phyloP scores from a whole-genome alignment of 2,797 vertebrate genomes.

The Australoheros facetus region DNA sequence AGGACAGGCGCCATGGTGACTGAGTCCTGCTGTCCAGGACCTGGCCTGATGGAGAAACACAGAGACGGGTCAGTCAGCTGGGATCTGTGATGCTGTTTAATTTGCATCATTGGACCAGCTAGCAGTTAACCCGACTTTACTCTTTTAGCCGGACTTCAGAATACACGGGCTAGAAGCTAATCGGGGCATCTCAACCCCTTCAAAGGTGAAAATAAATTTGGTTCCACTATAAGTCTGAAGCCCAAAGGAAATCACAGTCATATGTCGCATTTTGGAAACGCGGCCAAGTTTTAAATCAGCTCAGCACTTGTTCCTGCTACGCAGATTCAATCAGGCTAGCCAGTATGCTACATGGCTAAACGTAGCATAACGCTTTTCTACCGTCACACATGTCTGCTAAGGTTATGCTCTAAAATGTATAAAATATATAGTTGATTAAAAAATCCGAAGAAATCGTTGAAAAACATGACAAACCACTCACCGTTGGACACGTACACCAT shows the following conservation, averaged over 20 bases:
- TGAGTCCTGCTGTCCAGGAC: slow-evolving; percentile 88
- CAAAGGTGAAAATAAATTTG: neutral
- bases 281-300: neutral
- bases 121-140: neutral
- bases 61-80: neutral
- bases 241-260: neutral
- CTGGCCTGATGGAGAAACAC: slow-evolving; percentile 79
- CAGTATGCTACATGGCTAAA: neutral
- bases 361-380: neutral
- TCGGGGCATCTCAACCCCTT: neutral
- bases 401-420: neutral
- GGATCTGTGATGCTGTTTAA: neutral
- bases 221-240: neutral
- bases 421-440: neutral
- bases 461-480: slow-evolving; percentile 56
- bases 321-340: neutral
- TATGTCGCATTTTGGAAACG: neutral
- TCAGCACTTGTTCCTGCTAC: neutral
- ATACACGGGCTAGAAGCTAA: neutral
- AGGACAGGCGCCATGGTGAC: slow-evolving; percentile 89
- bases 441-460: neutral
- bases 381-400: fast-evolving
- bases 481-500: slow-evolving; percentile 88
- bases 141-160: neutral
- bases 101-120: neutral